phyloP scores from a whole-genome alignment of 2,797 vertebrate genomes.

The Sarcoramphus papa region DNA sequence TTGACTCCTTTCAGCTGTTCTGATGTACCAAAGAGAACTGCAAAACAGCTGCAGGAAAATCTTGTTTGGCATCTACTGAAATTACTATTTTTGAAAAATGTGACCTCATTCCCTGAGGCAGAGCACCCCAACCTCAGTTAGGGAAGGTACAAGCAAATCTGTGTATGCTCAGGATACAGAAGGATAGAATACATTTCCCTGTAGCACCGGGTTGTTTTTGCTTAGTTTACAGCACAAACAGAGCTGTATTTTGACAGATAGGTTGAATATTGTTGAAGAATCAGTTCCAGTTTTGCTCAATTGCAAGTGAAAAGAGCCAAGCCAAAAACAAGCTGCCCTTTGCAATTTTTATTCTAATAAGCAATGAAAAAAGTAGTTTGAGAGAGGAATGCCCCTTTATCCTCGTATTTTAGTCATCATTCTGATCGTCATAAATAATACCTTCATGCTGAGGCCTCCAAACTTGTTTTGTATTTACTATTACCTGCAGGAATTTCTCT shows the following conservation, averaged over 20 bases:
- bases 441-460: not conserved
- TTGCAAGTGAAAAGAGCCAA: not conserved
- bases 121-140: not conserved
- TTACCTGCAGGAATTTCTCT: not conserved
- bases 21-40: not conserved
- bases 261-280: not conserved
- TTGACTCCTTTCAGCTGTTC: not conserved
- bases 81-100: not conserved
- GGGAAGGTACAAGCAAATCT: not conserved
- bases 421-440: not conserved
- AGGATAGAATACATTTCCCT: not conserved
- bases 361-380: not conserved
- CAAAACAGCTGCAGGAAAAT: not conserved
- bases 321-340: not conserved
- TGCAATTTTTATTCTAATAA: not conserved
- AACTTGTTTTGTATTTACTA: not conserved
- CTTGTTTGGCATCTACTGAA: constrained; percentile 5
- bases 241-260: not conserved
- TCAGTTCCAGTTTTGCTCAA: constrained; percentile 1
- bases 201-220: not conserved
- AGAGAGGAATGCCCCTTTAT: not conserved
- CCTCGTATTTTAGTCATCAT: not conserved
- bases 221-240: not conserved
- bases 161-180: accelerated
- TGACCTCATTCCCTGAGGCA: not conserved